Conservation (phyloP, 2,797 vertebrate species). For the Gastrophryne carolinensis region DNA sequence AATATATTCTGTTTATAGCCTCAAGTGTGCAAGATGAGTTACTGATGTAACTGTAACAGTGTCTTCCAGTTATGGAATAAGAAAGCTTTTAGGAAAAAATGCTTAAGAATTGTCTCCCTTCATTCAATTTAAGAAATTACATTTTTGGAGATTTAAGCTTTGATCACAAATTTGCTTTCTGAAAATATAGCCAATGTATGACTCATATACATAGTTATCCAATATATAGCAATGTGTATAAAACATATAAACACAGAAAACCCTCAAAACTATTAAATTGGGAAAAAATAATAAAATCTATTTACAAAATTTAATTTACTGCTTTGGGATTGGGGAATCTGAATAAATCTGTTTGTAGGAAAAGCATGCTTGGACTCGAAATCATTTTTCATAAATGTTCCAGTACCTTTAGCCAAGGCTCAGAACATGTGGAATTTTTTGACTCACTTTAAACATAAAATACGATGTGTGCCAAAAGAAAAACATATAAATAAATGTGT, state of each 20-base stretch:
- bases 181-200: conserved; percentile 25
- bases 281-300: not conserved
- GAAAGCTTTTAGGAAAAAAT: no score
- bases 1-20: no score
- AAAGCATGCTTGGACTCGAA: not conserved
- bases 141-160: conserved; percentile 12
- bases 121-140: conserved; percentile 21
- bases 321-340: not conserved
- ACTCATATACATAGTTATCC: conserved; percentile 5
- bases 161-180: conserved; percentile 1
- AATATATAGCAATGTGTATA: not conserved
- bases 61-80: no score
- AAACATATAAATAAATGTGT: conserved; percentile 5
- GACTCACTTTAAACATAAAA: conserved; percentile 32
- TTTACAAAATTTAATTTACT: not conserved
- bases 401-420: not conserved
- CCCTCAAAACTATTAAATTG: no score
- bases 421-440: conserved; percentile 36
- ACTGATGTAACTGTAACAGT: no score
- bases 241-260: not conserved
- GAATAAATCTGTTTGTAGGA: not conserved
- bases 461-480: conserved; percentile 8
- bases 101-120: not conserved
- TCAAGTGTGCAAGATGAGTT: no score
- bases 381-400: conserved; percentile 12